Evolutionary conservation across 1,140 invertebrate species (phyloP).

Genomic region (Pseudomyrmex dendroicus): DNA sequence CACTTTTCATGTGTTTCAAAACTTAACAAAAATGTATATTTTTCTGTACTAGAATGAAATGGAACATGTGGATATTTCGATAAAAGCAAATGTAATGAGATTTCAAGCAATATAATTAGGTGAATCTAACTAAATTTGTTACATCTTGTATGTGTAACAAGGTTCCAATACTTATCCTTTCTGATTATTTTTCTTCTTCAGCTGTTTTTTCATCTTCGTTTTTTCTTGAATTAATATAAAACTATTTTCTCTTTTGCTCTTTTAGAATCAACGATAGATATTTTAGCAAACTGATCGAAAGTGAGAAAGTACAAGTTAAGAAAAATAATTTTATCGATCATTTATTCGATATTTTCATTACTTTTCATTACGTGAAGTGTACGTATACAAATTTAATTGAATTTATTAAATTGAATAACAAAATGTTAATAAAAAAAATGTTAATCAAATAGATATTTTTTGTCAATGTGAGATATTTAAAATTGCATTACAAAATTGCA

Average conservation of each 20-base stretch:
- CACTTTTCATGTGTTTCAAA: slow-evolving; percentile 32
- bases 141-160: slow-evolving; percentile 43
- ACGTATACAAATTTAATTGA: too few species aligned
- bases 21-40: slow-evolving; percentile 47
- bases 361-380: too few species aligned
- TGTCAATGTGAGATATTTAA: background rate
- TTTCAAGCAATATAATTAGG: slow-evolving; percentile 69
- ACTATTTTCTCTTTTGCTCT: background rate
- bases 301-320: slow-evolving; percentile 5
- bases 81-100: slow-evolving; percentile 42
- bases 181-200: too few species aligned
- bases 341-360: background rate
- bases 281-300: background rate
- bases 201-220: background rate
- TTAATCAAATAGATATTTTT: too few species aligned
- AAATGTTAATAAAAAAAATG: too few species aligned
- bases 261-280: slow-evolving; percentile 4
- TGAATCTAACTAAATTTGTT: slow-evolving; percentile 70
- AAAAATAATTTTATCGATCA: slow-evolving; percentile 2
- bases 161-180: background rate
- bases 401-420: too few species aligned
- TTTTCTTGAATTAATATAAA: background rate
- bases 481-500: background rate
- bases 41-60: slow-evolving; percentile 13
- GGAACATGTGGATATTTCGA: background rate